A percentile compares a stretch with the other conserved stretches of the same genome.
Conservation (phyloP, 2,113 vertebrate genomes). For the Scopus umbretta region DNA sequence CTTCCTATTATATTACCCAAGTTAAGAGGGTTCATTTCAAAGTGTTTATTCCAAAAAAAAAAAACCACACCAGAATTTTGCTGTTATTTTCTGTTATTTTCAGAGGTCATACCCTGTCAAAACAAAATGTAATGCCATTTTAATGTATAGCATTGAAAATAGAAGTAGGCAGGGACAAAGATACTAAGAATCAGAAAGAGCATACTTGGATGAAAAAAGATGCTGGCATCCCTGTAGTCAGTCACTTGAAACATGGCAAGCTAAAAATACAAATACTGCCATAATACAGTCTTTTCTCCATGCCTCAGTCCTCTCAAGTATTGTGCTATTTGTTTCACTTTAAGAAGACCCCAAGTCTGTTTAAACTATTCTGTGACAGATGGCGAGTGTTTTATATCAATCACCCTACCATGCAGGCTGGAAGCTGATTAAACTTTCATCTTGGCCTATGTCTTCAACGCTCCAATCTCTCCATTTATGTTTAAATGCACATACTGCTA, state of each 20-base stretch:
- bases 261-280: background rate
- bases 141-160: background rate
- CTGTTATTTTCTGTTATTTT: background rate
- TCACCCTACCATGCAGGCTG: background rate
- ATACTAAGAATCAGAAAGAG: background rate
- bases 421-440: background rate
- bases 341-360: background rate
- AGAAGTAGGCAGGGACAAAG: background rate
- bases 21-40: background rate
- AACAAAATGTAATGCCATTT: background rate
- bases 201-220: background rate
- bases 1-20: background rate
- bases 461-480: background rate
- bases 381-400: background rate
- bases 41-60: background rate
- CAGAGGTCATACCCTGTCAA: background rate
- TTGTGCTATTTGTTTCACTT: background rate
- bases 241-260: background rate
- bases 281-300: background rate
- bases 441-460: background rate
- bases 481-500: background rate
- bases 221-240: background rate
- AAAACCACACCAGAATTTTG: background rate
- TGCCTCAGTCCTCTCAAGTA: background rate
- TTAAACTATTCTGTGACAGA: background rate